Conservation (phyloP, 2,888 invertebrate species). For the Standfussiana lucernea region DNA sequence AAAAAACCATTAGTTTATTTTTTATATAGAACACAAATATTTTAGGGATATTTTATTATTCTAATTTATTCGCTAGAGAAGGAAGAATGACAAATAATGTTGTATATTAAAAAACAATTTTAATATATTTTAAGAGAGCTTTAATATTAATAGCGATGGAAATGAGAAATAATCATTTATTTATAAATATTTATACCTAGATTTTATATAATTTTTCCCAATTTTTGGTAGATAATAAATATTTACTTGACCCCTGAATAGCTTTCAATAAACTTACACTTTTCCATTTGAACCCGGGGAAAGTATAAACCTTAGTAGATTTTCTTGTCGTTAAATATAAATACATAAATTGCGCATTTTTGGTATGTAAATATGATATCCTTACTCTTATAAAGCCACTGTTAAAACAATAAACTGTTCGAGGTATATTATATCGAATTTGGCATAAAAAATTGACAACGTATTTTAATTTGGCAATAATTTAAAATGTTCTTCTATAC, state of each 20-base stretch:
- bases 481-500: conserved; percentile 1
- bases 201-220: neutral
- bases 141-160: conserved; percentile 2
- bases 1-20: conserved; percentile 10
- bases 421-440: conserved; percentile 37
- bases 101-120: conserved; percentile 13
- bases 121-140: conserved; percentile 23
- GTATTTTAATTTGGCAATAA: conserved; percentile 53
- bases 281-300: neutral
- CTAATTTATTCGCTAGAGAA: conserved; percentile 49
- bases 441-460: conserved; percentile 62
- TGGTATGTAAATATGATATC: conserved; percentile 12
- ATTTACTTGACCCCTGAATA: neutral
- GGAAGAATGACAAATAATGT: conserved; percentile 44
- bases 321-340: neutral
- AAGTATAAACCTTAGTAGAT: neutral
- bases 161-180: neutral
- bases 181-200: neutral
- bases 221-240: neutral
- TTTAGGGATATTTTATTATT: conserved; percentile 14
- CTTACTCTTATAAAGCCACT: neutral
- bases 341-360: neutral
- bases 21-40: conserved; percentile 41
- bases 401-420: conserved; percentile 25
- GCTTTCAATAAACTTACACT: neutral